phyloP scores from a whole-genome alignment of 2,888 invertebrate genomes.

The Empis stercorea region DNA sequence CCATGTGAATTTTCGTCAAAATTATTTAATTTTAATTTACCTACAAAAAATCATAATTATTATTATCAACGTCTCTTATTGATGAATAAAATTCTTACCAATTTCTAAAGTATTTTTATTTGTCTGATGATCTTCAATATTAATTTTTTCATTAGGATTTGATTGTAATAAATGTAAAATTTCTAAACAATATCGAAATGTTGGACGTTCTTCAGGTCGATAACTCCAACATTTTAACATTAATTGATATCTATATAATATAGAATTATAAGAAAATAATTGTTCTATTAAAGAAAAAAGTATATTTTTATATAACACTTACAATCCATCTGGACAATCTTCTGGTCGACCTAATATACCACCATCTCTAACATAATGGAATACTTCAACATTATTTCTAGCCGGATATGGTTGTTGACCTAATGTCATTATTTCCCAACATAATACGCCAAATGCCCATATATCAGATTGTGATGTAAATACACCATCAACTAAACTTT shows the following conservation, averaged over 20 bases:
- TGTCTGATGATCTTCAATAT: neutral
- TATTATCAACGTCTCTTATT: too few species aligned
- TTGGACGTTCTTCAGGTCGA: slow-evolving; percentile 69
- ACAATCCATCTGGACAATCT: slow-evolving; percentile 73
- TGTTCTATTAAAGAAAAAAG: neutral
- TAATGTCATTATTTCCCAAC: slow-evolving; percentile 94
- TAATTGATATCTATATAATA: slow-evolving; percentile 55
- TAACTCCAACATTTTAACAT: slow-evolving; percentile 85
- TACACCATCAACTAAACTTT: slow-evolving; percentile 88
- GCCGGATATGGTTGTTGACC: slow-evolving; percentile 97
- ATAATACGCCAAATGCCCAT: slow-evolving; percentile 86
- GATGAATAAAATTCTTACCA: neutral
- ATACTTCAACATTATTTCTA: slow-evolving; percentile 80
- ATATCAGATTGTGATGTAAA: slow-evolving; percentile 96
- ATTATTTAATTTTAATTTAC: neutral
- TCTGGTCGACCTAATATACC: slow-evolving; percentile 70
- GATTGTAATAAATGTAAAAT: slow-evolving; percentile 38
- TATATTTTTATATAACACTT: slow-evolving; percentile 28
- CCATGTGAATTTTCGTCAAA: slow-evolving; percentile 10
- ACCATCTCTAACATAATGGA: slow-evolving; percentile 77
- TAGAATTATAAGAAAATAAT: slow-evolving; percentile 2
- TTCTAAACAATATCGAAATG: slow-evolving; percentile 69
- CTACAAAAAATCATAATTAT: too few species aligned
- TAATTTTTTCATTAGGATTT: slow-evolving; percentile 8
- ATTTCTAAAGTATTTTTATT: neutral